Percentiles rank a stretch among this genome's conserved stretches.
Conservation (phyloP, 2,888 invertebrate species). For the Dolichopus griseipennis region DNA sequence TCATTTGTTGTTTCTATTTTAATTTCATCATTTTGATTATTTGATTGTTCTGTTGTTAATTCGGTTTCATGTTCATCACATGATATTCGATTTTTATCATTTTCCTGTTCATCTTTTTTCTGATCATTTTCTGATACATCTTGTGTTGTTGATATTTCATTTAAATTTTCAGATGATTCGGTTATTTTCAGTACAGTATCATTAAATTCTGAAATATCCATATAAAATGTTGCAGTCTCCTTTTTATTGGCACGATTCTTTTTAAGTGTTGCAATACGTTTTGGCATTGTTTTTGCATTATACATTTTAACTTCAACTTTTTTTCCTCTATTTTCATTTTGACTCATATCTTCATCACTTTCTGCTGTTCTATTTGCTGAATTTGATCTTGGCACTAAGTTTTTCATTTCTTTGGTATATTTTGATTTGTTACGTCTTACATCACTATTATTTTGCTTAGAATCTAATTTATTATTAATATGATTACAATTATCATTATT, state of each 20-base stretch:
- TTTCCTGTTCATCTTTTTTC: constrained; percentile 23
- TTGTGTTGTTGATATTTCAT: constrained; percentile 22
- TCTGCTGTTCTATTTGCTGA: constrained; percentile 26
- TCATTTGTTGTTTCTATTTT: constrained; percentile 19
- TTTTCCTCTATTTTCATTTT: constrained; percentile 33
- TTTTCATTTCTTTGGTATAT: constrained; percentile 38
- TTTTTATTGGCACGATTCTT: constrained; percentile 56
- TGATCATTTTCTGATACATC: constrained; percentile 33
- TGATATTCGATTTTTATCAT: no score
- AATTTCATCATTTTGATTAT: constrained; percentile 19
- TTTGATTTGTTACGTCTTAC: neutral
- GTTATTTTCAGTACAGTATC: constrained; percentile 51
- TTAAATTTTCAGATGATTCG: constrained; percentile 54
- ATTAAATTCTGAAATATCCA: constrained; percentile 53
- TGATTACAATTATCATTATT: constrained; percentile 16
- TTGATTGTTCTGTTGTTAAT: no score
- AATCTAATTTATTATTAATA: constrained; percentile 15
- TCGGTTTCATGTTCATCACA: no score
- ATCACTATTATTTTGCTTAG: neutral
- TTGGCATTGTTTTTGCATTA: constrained; percentile 59
- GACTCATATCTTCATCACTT: constrained; percentile 27
- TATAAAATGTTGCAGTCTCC: constrained; percentile 59
- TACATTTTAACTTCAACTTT: constrained; percentile 52
- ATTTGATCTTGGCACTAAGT: constrained; percentile 40
- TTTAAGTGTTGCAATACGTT: constrained; percentile 61